Percentiles rank a stretch among this genome's conserved stretches.
Conservation (phyloP, 2,888 invertebrate genomes). For the Linnaemya vulpina region DNA sequence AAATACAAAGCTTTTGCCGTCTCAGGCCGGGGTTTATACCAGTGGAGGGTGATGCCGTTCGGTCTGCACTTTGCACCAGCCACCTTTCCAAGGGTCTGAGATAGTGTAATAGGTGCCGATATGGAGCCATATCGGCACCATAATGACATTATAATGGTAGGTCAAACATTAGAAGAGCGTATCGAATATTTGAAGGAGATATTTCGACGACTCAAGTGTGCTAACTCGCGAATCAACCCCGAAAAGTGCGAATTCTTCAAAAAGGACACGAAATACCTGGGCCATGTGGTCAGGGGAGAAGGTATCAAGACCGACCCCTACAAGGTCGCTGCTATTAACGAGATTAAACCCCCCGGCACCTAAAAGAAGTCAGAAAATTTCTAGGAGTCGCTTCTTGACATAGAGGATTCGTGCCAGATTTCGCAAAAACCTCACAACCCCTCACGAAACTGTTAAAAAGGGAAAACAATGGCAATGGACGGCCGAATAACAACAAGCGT, state of each 20-base stretch:
- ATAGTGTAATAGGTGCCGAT: too few species aligned
- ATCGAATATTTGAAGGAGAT: not conserved
- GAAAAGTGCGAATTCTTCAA: not conserved
- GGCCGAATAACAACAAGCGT: not conserved
- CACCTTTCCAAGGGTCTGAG: too few species aligned
- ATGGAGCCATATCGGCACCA: too few species aligned
- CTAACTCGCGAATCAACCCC: not conserved
- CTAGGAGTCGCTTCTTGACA: not conserved
- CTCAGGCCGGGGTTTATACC: too few species aligned
- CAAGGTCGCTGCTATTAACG: not conserved
- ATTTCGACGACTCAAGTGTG: not conserved
- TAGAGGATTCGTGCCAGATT: not conserved
- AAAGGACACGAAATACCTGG: not conserved
- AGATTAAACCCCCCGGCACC: not conserved
- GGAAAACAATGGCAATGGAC: not conserved
- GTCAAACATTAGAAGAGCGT: not conserved
- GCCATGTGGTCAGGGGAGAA: not conserved
- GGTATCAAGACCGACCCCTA: not conserved
- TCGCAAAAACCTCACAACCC: not conserved
- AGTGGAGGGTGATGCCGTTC: too few species aligned
- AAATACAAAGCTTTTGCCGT: too few species aligned
- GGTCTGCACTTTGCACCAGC: too few species aligned
- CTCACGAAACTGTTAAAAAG: not conserved
- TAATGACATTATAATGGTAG: not conserved
- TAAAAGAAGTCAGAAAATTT: not conserved